These are phyloP conservation scores for Ceyx melanurus DNA, from an alignment of 2,113 vertebrate genomes.

Conservation along the genomic window DNA sequence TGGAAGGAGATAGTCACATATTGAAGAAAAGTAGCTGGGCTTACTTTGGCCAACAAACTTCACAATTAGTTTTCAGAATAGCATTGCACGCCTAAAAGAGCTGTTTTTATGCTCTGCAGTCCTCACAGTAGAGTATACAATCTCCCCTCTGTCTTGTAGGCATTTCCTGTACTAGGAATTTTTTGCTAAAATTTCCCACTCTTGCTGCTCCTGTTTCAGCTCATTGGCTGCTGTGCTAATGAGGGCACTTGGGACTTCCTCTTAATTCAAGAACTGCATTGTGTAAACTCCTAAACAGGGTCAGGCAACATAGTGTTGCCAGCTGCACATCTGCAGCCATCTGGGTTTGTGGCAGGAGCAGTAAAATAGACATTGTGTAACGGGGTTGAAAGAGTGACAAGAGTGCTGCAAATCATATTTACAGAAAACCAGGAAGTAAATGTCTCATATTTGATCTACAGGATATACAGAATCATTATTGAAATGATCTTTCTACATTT, in stretches of 20 bases:
- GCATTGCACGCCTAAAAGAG: constrained; percentile 44
- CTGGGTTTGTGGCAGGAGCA: constrained; percentile 45
- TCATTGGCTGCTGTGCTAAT: constrained; percentile 46
- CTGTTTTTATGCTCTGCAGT: constrained; percentile 57
- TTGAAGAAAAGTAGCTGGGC: constrained; percentile 28
- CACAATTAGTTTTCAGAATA: constrained; percentile 48
- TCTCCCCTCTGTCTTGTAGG: constrained; percentile 54
- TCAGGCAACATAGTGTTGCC: constrained; percentile 60
- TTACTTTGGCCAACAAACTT: constrained; percentile 29
- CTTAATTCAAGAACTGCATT: constrained; percentile 62
- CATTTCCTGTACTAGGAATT: constrained; percentile 57
- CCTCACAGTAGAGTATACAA: constrained; percentile 53
- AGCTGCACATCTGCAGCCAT: constrained; percentile 67
- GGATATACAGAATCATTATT: background rate
- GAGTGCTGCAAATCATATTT: constrained; percentile 30
- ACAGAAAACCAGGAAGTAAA: constrained; percentile 8
- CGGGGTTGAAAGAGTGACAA: constrained; percentile 9
- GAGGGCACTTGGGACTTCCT: constrained; percentile 62
- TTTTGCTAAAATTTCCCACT: constrained; percentile 50
- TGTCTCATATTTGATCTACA: background rate
- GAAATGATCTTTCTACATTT: background rate
- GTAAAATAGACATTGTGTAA: constrained; percentile 33
- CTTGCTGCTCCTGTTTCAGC: constrained; percentile 40
- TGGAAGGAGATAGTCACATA: constrained; percentile 19
- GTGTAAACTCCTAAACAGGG: constrained; percentile 54